Evolutionary conservation across 2,797 vertebrate genomes (phyloP), one percentile per base, ranked within the genome.

Genomic region (Semotilus atromaculatus): DNA sequence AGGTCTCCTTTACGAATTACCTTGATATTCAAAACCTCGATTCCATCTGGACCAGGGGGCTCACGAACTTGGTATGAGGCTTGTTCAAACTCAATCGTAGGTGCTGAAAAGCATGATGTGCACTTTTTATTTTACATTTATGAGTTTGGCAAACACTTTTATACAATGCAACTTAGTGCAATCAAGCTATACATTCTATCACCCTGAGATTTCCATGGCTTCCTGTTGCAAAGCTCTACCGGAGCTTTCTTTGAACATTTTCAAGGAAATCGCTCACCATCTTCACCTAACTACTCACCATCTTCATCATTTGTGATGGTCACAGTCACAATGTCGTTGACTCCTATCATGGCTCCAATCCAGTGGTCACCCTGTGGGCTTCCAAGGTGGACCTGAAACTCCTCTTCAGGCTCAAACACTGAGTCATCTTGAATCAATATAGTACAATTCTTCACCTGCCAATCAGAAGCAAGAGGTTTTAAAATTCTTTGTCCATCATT

Each of bases 241-340:
- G 23, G 21, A 34, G 36, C 7, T 18, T 72, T 26, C 13, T 45
- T 16, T 73, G 7, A 73, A 73, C 31, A 51, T 31, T 16, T 68
- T 68, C 19, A 68, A 21, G 66, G 5, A 26, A 80, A n/a, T 34
- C 8, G 5, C 23, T 95, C 88, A 99, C 98, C 98, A 0, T 99
- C 98, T 92, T 99, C 98, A 0, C n/a, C n/a, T n/a, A 34, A 26
- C 9, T 70, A 71, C 93, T 95, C 88, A 99, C 98, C 98, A 0
- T 99, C 98, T 92, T 99, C 98, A 0, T 98, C 97, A 0, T 99
- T 99, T 85, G 97, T 96, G 92, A 99, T 94, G 78, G 96, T 97
- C 90, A 99, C 11, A 18, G 96, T 97, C 79, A 96, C 96, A 62
- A 96, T 5, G 4, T 95, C 95, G 2, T 88, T 94, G 7, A 90